Evolutionary conservation across 2,888 invertebrate genomes (phyloP), one percentile per base, ranked within the genome.

Genomic region (Ormyrus pomaceus): DNA sequence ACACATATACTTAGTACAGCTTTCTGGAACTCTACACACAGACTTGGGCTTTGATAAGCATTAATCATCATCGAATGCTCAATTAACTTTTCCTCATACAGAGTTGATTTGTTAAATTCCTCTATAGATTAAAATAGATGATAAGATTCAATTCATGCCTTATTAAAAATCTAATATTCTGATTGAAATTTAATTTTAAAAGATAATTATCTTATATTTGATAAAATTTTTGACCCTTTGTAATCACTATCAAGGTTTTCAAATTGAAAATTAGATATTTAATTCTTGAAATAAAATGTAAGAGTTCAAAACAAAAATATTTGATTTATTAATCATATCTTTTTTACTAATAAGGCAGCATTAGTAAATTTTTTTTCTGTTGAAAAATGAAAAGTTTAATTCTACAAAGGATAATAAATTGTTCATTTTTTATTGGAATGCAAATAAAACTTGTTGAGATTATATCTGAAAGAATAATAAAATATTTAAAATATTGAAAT

Each of bases 1-100:
- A 48, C 45, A 66, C 19, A n/a, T n/a, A 64, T 59, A 9, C 45
- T 5, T n/a, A 10, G 10, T 61, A 59, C n/a, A 50, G 53, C 55
- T 66, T 66, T 72, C 13, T 78, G 51, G 59, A 62, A 70, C 61
- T 61, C 51, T 65, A 65, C 53, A 68, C 34, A 65, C 5, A 8
- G 19, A 45, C 50, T 51, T 8, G 65, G 48, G 4, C 3, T 55
- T 34, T 77, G 83, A 84, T 83, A 84, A 82, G 73, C 45, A 80
- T 58, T 80, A 80, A 83, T 79, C 46, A 80, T 80, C 70, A 76
- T 72, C 61, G 50, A 71, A 79, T 66, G 61, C 69, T 65, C 65
- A 77, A 82, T 82, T 77, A 79, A 61, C 72, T 70, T 72, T 55
- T 56, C 46, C 9, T 34, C n/a, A 50, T 66, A 73, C 45, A 48